Evolutionary conservation across 2,113 vertebrate species (phyloP), one percentile per base, ranked within the genome.

Genomic region (Strix uralensis): DNA sequence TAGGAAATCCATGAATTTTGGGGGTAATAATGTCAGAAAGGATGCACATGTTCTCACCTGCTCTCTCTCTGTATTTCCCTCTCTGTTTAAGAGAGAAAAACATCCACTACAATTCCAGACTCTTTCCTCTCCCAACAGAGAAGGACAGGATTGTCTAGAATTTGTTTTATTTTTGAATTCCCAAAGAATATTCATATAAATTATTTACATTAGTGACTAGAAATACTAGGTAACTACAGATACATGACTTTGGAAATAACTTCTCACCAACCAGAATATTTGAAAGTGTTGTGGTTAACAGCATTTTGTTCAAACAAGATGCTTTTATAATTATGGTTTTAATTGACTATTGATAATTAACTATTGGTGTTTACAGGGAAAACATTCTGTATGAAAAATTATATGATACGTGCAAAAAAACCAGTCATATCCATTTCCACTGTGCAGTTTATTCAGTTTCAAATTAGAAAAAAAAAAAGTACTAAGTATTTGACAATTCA

Each of bases 391-490:
- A 58, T 63, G 19, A 92, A 51, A 57, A 82, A 86, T 77, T 75
- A 26, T 27, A 81, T 18, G 30, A 20, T 44, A 75, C 3, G 11
- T 38, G 61, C 2, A 79, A 65, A 92, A 67, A 58, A 69, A 1
- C 0, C 86, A 95, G 86, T 81, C 80, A 82, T 29, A 75, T 19
- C 40, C 78, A 72, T 95, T 95, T 97, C 81, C 65, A 86, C 79
- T 72, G 95, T 88, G 96, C 46, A n/a, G 44, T 97, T 94, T 97
- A 96, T 96, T 97, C 81, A 70, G 80, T 86, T 96, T 85, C 61
- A 84, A 94, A 91, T 94, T 90, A 94, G 91, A 95, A 97, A 96
- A 94, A 58, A 57, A 73, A 83, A 91, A 40, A 40, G 67, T 91
- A 81, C 38, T 42, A 89, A 72, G 63, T 87, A 86, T 93, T 95